These are phyloP conservation scores for Oxystoma pomonae DNA, from an alignment of 2,888 invertebrate species.

Conservation along the genomic window DNA sequence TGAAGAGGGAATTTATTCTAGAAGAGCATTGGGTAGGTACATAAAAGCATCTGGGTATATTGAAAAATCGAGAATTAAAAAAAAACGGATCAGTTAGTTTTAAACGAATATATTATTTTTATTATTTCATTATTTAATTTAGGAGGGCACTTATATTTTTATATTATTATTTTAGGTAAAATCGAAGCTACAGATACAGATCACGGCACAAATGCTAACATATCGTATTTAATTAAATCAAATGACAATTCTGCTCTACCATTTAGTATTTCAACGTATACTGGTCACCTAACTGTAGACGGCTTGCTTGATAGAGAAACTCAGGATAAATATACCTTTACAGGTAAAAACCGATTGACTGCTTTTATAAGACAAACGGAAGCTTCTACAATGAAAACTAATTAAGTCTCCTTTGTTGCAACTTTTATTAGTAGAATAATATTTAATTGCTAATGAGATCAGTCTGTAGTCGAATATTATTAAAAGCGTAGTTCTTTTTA, in stretches of 20 bases:
- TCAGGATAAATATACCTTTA: conserved; percentile 58
- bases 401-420: not conserved
- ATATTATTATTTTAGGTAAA: conserved; percentile 51
- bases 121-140: too few relatives aligned
- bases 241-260: conserved; percentile 52
- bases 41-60: too few relatives aligned
- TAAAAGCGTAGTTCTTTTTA: not conserved
- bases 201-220: conserved; percentile 73
- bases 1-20: conserved; percentile 71
- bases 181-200: conserved; percentile 77
- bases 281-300: conserved; percentile 67
- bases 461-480: not conserved
- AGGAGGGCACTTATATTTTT: too few relatives aligned
- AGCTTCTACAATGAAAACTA: too few relatives aligned
- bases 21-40: conserved; percentile 64
- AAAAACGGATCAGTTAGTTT: too few relatives aligned
- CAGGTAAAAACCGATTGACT: not conserved
- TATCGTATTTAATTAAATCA: conserved; percentile 64
- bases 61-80: too few relatives aligned
- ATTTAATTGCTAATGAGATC: too few relatives aligned
- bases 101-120: too few relatives aligned
- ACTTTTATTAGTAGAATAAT: too few relatives aligned
- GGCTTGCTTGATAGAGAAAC: conserved; percentile 76
- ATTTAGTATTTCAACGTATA: conserved; percentile 65
- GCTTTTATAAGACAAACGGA: not conserved